Evolutionary conservation across 2,797 vertebrate genomes (phyloP).

Genomic region (Lateolabrax maculatus): DNA sequence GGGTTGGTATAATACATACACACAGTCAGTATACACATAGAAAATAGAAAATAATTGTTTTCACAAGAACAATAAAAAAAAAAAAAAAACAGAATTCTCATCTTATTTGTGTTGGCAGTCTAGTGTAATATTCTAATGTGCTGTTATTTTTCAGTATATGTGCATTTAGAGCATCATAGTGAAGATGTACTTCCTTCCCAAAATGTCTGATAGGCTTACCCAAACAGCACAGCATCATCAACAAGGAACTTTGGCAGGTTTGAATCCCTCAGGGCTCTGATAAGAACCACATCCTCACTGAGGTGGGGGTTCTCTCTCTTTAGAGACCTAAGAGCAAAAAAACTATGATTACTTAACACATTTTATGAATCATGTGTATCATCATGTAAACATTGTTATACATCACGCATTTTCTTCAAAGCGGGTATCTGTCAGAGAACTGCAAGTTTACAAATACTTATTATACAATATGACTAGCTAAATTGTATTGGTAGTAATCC

Average conservation of each 20-base stretch:
- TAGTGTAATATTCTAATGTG: neutral
- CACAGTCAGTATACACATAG: neutral
- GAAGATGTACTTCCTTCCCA: neutral
- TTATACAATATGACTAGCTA: neutral
- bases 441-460: slow-evolving; percentile 2
- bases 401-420: neutral
- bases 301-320: slow-evolving; percentile 90
- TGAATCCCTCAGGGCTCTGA: slow-evolving; percentile 90
- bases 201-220: slow-evolving; percentile 70
- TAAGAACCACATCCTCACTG: slow-evolving; percentile 90
- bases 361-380: neutral
- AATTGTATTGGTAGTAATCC: neutral
- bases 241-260: slow-evolving; percentile 91
- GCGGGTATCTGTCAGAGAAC: neutral
- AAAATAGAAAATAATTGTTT: neutral
- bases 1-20: slow-evolving; percentile 13
- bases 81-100: neutral
- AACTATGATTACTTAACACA: slow-evolving; percentile 5
- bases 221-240: slow-evolving; percentile 88
- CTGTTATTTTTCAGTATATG: neutral
- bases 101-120: neutral
- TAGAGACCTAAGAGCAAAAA: slow-evolving; percentile 81
- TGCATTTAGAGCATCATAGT: neutral
- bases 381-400: neutral
- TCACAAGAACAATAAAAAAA: neutral